Evolutionary conservation across 2,113 vertebrate species (phyloP).

Genomic region (Corapipo altera): DNA sequence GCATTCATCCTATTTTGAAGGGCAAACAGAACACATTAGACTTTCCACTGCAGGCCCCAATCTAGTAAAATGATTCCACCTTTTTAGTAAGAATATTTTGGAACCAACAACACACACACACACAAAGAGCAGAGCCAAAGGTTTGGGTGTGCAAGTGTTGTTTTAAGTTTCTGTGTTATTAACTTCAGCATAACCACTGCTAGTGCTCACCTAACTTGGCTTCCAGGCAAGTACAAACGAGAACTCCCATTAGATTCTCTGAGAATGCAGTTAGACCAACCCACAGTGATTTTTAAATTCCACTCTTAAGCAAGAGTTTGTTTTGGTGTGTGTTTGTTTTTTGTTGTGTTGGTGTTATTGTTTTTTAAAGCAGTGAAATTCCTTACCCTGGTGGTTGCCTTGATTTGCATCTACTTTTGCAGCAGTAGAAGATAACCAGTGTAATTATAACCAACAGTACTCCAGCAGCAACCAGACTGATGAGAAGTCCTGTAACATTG

Average conservation of each 20-base stretch:
- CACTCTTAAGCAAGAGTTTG: background rate
- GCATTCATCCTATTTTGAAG: background rate
- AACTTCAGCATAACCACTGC: background rate
- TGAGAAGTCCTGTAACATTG: constrained; percentile 86
- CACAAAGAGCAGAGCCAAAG: background rate
- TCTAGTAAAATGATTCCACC: background rate
- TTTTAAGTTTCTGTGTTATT: background rate
- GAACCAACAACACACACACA: background rate
- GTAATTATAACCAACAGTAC: constrained; percentile 77
- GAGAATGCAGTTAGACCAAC: background rate
- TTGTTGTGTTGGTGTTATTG: background rate
- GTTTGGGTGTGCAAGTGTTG: background rate
- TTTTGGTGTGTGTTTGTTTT: background rate
- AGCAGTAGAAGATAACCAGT: constrained; percentile 86
- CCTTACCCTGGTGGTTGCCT: constrained; percentile 66
- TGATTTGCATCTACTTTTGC: constrained; percentile 72
- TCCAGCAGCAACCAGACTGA: constrained; percentile 84
- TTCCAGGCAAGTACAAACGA: background rate
- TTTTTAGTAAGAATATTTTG: background rate
- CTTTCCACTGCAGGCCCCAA: background rate
- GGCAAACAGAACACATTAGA: accelerated
- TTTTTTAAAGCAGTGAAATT: background rate
- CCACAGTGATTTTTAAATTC: background rate
- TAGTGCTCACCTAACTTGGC: background rate
- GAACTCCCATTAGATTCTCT: background rate